phyloP scores from a whole-genome alignment of 2,888 invertebrate genomes.

The Caenorhabditis sp. region DNA sequence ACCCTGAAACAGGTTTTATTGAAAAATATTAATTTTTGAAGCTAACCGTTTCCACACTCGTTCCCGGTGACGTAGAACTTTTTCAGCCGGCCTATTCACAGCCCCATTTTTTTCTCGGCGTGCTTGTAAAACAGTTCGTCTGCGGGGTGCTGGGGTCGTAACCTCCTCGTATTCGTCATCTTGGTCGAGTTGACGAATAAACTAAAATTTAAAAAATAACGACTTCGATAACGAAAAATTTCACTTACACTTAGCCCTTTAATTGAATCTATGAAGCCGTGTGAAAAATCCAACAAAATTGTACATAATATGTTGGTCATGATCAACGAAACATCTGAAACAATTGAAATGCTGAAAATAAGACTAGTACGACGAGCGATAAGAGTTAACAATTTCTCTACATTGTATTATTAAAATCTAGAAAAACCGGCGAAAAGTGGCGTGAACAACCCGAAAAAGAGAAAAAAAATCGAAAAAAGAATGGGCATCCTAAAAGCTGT shows the following conservation, averaged over 20 bases:
- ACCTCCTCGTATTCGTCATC: conserved; percentile 35
- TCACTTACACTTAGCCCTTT: conserved; percentile 24
- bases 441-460: conserved; percentile 4
- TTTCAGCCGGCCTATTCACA: conserved; percentile 19
- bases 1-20: conserved; percentile 20
- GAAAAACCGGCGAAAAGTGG: not conserved
- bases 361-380: not conserved
- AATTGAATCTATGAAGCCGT: conserved; percentile 39
- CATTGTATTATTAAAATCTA: conserved; percentile 1
- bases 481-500: conserved; percentile 26
- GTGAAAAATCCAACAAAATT: conserved; percentile 22
- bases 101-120: conserved; percentile 32
- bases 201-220: conserved; percentile 25
- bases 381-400: not conserved
- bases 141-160: conserved; percentile 9
- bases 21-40: not conserved
- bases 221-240: not conserved
- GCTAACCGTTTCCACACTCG: conserved; percentile 39
- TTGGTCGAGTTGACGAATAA: conserved; percentile 30
- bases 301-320: conserved; percentile 4
- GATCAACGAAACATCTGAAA: conserved; percentile 5
- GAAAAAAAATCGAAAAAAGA: conserved; percentile 32
- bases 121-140: conserved; percentile 18
- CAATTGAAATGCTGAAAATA: not conserved
- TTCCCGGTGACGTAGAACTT: conserved; percentile 25